These are phyloP conservation scores for Etheostoma spectabile DNA, from an alignment of 2,113 vertebrate genomes.

Conservation along the genomic window DNA sequence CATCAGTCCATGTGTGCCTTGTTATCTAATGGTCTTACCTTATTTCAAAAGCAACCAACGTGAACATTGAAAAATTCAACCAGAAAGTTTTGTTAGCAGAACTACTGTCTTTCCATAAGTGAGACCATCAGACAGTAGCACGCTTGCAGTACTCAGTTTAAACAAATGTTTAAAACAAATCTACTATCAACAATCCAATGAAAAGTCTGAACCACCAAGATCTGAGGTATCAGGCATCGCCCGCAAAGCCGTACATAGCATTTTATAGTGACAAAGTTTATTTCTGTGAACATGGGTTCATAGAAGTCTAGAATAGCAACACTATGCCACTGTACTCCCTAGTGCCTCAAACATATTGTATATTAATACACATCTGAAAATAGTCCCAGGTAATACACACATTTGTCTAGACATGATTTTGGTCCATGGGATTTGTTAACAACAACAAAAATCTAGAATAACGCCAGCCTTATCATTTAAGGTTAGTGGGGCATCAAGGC, in stretches of 20 bases:
- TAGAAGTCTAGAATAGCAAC: background rate
- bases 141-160: background rate
- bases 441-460: conserved; percentile 31
- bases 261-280: background rate
- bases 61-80: background rate
- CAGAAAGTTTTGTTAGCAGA: conserved; percentile 1
- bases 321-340: background rate
- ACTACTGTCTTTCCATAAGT: background rate
- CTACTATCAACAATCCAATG: background rate
- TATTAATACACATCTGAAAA: background rate
- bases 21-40: background rate
- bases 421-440: conserved; percentile 10
- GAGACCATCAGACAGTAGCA: background rate
- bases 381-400: background rate
- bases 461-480: background rate
- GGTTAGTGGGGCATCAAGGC: background rate
- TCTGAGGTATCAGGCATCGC: background rate
- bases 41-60: conserved; percentile 7
- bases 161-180: conserved; percentile 5
- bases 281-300: background rate
- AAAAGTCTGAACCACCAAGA: background rate
- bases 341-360: background rate
- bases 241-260: background rate
- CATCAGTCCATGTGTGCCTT: conserved; percentile 34
- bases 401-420: conserved; percentile 5